These are phyloP conservation scores for Dasypus novemcinctus DNA, from an alignment of 2,113 vertebrate species.

Conservation along the genomic window DNA sequence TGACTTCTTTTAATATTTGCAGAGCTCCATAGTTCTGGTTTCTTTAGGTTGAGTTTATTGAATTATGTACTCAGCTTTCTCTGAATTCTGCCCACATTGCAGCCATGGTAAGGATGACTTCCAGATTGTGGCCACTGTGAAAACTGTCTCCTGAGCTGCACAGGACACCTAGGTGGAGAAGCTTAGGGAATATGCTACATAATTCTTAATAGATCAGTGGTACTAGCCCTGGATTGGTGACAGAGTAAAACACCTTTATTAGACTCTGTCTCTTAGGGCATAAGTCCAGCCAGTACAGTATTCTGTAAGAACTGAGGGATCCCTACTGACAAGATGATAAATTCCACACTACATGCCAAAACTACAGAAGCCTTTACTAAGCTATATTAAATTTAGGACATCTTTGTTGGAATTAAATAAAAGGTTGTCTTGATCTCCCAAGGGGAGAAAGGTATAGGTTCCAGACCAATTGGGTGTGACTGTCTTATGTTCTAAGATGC, in stretches of 20 bases:
- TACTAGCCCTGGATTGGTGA: neutral
- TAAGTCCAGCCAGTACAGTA: neutral
- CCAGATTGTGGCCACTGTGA: neutral
- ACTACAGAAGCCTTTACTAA: neutral
- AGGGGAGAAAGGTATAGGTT: neutral
- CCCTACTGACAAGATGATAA: neutral
- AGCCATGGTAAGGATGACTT: neutral
- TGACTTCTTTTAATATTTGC: neutral
- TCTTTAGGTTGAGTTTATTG: neutral
- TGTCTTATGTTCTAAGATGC: neutral
- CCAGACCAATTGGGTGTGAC: neutral
- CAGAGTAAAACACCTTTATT: neutral
- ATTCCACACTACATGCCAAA: neutral
- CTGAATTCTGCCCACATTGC: neutral
- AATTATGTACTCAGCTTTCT: neutral
- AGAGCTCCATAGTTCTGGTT: neutral
- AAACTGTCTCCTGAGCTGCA: neutral
- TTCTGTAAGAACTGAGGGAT: neutral
- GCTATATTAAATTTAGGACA: neutral
- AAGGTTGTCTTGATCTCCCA: neutral
- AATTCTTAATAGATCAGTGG: neutral
- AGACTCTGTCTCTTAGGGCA: neutral
- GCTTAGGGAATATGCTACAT: neutral
- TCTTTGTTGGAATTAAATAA: neutral
- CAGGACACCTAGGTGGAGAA: neutral